Evolutionary conservation across 1,140 invertebrate genomes (phyloP), one percentile per base, ranked within the genome.

Genomic region (Aporrectodea caliginosa): DNA sequence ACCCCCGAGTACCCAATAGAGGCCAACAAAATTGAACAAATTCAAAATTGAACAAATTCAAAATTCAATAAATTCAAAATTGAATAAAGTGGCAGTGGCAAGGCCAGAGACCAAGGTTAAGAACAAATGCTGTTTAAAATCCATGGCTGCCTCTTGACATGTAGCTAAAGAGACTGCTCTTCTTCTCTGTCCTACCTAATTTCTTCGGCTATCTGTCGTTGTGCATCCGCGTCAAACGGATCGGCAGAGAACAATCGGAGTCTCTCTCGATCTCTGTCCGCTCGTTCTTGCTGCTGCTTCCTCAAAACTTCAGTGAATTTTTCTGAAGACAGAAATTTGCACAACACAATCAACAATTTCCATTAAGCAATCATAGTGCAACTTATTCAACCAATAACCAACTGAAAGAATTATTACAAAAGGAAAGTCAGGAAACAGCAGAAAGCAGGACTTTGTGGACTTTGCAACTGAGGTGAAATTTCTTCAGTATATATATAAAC

Each of bases 181-280:
- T 16, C 16, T 32, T 73, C n/a, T 35, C 31, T 27, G 22, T 69
- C 35, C 78, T 79, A 87, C 83, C 93, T 91, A 78, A 98, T 98
- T 90, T 98, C 95, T 86, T 97, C 96, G 22, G 95, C 96, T 84
- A 99, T 99, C 78, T 97, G 90, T 82, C 92, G 90, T 87, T 99
- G 97, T 0, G 95, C 94, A 88, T 97, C 95, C 1, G 94, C 92
- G 88, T 98, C 95, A 88, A 98, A 98, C 0, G 96, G 96, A 91
- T 98, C 94, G 0, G 96, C 95, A 83, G 92, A 93, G 88, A 98
- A 91, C 91, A 99, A 94, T 85, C 93, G 91, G 29, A 95, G 90
- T 83, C 94, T 90, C 85, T 95, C 94, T 84, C 92, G 90, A 83
- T 98, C 87, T 35, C 83, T 84, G 6, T 84, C 82, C 32, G 80